phyloP scores from a whole-genome alignment of 1,140 invertebrate genomes.

The Bombyx mori region ASM3026992v2 NC_085129.1:4640501-4641000 shows the following conservation, averaged over 20 bases:
- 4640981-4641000: no score
- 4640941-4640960: no score
- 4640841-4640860: not conserved
- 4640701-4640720: slow-evolving; percentile 18
- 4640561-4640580: no score
- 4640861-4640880: slow-evolving; percentile 7
- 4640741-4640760: slow-evolving; percentile 17
- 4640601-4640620: no score
- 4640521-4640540: no score
- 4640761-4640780: slow-evolving; percentile 14
- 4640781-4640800: not conserved
- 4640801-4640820: not conserved
- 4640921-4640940: no score
- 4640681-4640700: slow-evolving; percentile 11
- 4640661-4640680: slow-evolving; percentile 10
- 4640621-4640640: not conserved
- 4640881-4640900: not conserved
- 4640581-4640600: no score
- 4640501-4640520: no score
- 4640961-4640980: no score
- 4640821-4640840: no score
- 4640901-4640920: no score
- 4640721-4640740: slow-evolving; percentile 14
- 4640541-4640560: no score
- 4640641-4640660: slow-evolving; percentile 3